Percentiles rank a stretch among this genome's conserved stretches.
These are phyloP conservation scores for Suricata suricatta DNA, from an alignment of 2,113 vertebrate species.

Conservation along the genomic window DNA sequence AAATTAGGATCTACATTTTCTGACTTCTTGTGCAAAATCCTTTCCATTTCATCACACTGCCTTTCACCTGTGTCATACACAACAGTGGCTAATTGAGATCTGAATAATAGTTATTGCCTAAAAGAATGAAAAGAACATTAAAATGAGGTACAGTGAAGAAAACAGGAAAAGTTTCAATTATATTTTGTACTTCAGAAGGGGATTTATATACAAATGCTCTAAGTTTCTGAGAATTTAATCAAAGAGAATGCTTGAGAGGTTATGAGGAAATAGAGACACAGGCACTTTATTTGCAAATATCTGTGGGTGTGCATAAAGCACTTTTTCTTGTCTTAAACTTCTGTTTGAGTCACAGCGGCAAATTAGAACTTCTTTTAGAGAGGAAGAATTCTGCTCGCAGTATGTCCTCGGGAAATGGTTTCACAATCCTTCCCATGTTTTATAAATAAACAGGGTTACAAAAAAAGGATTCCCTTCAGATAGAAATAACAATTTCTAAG, in stretches of 20 bases:
- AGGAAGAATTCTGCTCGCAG: constrained; percentile 58
- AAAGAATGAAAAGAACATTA: not conserved
- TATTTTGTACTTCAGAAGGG: constrained; percentile 35
- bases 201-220: not conserved
- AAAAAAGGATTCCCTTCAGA: constrained; percentile 41
- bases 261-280: constrained; percentile 47
- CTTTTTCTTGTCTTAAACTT: constrained; percentile 58
- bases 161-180: not conserved
- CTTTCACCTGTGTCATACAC: not conserved
- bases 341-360: constrained; percentile 60
- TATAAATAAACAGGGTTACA: constrained; percentile 53
- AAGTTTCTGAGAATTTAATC: constrained; percentile 50
- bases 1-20: constrained; percentile 25
- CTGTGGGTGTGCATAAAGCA: not conserved
- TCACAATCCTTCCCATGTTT: constrained; percentile 65
- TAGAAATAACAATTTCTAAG: constrained; percentile 57
- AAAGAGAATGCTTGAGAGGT: constrained; percentile 50
- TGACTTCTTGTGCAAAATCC: constrained; percentile 34
- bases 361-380: constrained; percentile 63
- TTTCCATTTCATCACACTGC: not conserved
- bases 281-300: constrained; percentile 43
- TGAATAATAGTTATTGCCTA: not conserved
- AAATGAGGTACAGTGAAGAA: not conserved
- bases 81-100: not conserved
- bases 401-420: constrained; percentile 52